phyloP scores from a whole-genome alignment of 2,113 vertebrate species.

The Girardinichthys multiradiatus region DNA sequence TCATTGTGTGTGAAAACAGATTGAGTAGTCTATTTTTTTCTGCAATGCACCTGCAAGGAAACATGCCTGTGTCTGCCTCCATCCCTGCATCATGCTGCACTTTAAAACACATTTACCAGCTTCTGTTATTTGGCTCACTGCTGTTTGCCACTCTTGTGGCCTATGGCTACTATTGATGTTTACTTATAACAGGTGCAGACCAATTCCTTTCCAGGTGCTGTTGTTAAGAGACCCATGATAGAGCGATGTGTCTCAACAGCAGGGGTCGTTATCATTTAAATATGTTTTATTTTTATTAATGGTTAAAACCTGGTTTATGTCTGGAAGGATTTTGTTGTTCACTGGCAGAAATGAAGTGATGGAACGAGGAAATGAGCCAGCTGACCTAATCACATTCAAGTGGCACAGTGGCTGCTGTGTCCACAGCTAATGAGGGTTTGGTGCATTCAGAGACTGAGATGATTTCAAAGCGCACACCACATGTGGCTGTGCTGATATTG shows the following conservation, averaged over 20 bases:
- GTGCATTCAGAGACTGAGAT: conserved; percentile 45
- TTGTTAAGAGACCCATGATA: conserved; percentile 25
- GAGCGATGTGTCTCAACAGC: conserved; percentile 26
- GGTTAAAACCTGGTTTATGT: conserved; percentile 25
- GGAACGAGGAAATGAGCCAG: conserved; percentile 38
- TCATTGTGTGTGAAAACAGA: background rate
- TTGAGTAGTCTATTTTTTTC: conserved; percentile 1
- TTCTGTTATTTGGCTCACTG: conserved; percentile 19
- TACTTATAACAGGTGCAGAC: conserved; percentile 28
- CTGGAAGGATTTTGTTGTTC: conserved; percentile 31
- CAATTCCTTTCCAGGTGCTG: conserved; percentile 48
- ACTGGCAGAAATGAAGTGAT: conserved; percentile 32
- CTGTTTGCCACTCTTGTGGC: conserved; percentile 36
- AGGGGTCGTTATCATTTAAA: conserved; percentile 27
- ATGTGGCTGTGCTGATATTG: conserved; percentile 55
- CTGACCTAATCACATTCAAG: conserved; percentile 35
- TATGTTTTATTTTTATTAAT: conserved; percentile 23
- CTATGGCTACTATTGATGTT: conserved; percentile 13
- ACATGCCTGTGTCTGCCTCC: conserved; percentile 9
- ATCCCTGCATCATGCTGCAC: conserved; percentile 9
- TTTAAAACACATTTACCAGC: conserved; percentile 13
- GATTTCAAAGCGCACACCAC: conserved; percentile 45
- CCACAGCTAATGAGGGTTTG: conserved; percentile 42
- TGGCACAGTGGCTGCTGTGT: conserved; percentile 27
- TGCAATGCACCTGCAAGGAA: conserved; percentile 19